Conservation (phyloP, 2,888 invertebrate species). For the Eubasilissa splendida region DNA sequence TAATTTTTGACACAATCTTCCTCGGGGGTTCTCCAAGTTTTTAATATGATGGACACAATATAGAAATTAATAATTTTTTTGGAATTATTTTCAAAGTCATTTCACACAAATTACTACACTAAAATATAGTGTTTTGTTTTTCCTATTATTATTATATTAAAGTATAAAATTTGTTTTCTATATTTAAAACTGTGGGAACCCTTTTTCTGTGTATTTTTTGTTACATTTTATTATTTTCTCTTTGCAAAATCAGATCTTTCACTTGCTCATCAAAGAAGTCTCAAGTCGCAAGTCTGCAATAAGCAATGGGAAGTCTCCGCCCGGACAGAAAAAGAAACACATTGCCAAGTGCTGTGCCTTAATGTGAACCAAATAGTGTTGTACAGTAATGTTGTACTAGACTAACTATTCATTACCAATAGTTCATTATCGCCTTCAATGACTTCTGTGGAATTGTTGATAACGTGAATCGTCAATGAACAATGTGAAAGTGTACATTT, state of each 20-base stretch:
- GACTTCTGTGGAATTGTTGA: background rate
- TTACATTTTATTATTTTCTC: slow-evolving; percentile 52
- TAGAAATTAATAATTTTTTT: background rate
- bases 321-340: slow-evolving; percentile 51
- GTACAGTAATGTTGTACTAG: background rate
- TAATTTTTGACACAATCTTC: slow-evolving; percentile 14
- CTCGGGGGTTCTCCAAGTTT: slow-evolving; percentile 4
- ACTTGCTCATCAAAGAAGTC: slow-evolving; percentile 56
- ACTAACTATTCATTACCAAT: slow-evolving; percentile 6
- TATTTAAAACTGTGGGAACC: slow-evolving; percentile 24
- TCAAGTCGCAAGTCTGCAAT: slow-evolving; percentile 52
- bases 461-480: slow-evolving; percentile 8
- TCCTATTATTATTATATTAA: background rate
- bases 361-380: slow-evolving; percentile 46
- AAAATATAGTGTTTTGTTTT: too few relatives aligned
- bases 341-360: slow-evolving; percentile 57
- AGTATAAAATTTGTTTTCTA: background rate
- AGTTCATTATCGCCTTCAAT: slow-evolving; percentile 12
- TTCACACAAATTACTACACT: slow-evolving; percentile 4
- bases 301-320: slow-evolving; percentile 50
- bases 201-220: slow-evolving; percentile 40
- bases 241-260: slow-evolving; percentile 56
- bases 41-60: background rate
- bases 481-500: slow-evolving; percentile 17
- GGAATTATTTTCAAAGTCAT: background rate